These are phyloP conservation scores for Troglohyphantes excavatus DNA, from an alignment of 2,888 invertebrate genomes.

Conservation along the genomic window DNA sequence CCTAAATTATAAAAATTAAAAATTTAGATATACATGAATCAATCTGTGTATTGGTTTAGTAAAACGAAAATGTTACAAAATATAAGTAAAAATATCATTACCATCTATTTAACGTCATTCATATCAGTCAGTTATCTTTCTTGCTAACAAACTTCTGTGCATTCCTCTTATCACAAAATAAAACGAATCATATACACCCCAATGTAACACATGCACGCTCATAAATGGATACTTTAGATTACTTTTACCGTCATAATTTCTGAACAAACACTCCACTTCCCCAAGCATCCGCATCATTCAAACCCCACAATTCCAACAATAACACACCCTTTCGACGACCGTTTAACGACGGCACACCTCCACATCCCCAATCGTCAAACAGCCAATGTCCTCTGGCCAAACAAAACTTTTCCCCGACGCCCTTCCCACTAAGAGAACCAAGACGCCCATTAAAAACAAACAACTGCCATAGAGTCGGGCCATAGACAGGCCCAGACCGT, in stretches of 20 bases:
- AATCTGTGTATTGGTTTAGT: too few species aligned
- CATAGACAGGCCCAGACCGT: conserved; percentile 22
- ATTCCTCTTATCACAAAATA: background rate
- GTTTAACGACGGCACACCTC: conserved; percentile 7
- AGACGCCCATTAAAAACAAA: conserved; percentile 58
- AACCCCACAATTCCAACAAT: background rate
- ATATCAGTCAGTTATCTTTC: too few species aligned
- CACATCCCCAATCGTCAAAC: background rate
- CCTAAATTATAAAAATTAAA: too few species aligned
- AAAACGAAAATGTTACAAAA: too few species aligned
- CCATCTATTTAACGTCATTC: too few species aligned
- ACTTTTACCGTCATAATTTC: background rate
- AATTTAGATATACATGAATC: too few species aligned
- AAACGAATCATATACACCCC: background rate
- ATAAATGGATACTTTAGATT: background rate
- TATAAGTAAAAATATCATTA: too few species aligned
- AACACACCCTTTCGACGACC: conserved; percentile 13
- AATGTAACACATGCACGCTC: background rate
- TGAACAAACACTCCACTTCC: background rate
- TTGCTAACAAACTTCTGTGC: too few species aligned
- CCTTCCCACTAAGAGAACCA: background rate
- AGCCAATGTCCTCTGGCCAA: background rate
- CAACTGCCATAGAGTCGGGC: conserved; percentile 43
- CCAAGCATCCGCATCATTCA: background rate
- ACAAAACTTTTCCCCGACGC: conserved; percentile 53